Evolutionary conservation across 64 coral and sea anemone genomes (phyloP).

Genomic region (Porites lutea): DNA sequence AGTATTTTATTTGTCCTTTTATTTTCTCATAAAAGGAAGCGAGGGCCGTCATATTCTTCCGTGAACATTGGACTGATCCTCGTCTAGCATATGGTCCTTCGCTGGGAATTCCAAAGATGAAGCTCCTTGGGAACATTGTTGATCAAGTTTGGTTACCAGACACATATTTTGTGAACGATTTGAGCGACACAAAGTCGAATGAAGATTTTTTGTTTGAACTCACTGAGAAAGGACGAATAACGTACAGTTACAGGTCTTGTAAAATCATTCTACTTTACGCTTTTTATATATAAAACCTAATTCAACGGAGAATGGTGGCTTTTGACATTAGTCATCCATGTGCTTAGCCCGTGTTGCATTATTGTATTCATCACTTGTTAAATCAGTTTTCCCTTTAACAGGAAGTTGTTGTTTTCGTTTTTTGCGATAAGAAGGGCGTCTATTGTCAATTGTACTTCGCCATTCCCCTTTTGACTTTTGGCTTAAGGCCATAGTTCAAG

Average conservation of each 20-base stretch:
- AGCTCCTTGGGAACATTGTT: slow-evolving; percentile 11
- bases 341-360: no score
- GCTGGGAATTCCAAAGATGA: slow-evolving; percentile 27
- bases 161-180: slow-evolving; percentile 60
- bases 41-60: slow-evolving; percentile 45
- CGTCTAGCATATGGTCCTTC: slow-evolving; percentile 41
- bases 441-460: no score
- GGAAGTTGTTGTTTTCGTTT: no score
- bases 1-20: no score
- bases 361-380: no score
- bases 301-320: no score
- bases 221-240: neutral
- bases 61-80: slow-evolving; percentile 60
- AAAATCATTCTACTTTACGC: neutral
- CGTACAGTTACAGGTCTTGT: slow-evolving; percentile 42
- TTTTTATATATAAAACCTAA: no score
- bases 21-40: slow-evolving; percentile 23
- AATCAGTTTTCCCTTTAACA: no score
- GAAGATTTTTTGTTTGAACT: slow-evolving; percentile 31
- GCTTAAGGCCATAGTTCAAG: no score
- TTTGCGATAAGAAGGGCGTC: no score
- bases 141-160: slow-evolving; percentile 67
- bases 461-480: no score
- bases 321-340: no score
- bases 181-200: slow-evolving; percentile 21